Evolutionary conservation across 2,888 invertebrate species (phyloP).

Genomic region (Proisotoma minuta): DNA sequence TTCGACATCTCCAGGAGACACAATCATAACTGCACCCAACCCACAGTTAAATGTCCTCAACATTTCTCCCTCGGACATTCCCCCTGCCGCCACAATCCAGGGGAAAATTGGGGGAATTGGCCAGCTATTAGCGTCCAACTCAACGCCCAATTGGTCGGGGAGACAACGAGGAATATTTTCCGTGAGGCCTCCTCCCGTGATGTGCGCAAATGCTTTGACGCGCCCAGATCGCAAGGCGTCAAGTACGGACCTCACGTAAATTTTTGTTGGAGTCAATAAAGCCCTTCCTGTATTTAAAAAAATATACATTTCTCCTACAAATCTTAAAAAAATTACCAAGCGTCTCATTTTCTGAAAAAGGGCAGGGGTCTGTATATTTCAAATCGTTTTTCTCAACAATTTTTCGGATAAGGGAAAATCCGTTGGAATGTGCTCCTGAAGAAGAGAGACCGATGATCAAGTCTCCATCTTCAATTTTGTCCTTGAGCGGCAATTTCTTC

Average conservation of each 20-base stretch:
- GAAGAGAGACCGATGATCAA: conserved; percentile 80
- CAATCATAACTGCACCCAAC: conserved; percentile 78
- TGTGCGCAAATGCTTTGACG: conserved; percentile 85
- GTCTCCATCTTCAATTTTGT: conserved; percentile 68
- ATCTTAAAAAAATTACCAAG: too few relatives aligned
- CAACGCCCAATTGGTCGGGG: conserved; percentile 61
- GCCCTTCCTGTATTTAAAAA: conserved; percentile 78
- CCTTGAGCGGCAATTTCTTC: conserved; percentile 65
- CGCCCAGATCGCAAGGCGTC: conserved; percentile 65
- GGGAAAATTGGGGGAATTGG: conserved; percentile 73
- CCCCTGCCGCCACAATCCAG: conserved; percentile 75
- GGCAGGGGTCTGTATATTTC: conserved; percentile 64
- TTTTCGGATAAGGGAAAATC: conserved; percentile 82
- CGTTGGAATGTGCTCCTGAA: conserved; percentile 89
- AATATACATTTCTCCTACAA: too few relatives aligned
- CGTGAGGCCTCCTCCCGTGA: conserved; percentile 86
- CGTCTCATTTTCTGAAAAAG: conserved; percentile 60
- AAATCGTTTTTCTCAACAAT: conserved; percentile 65
- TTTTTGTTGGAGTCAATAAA: conserved; percentile 76
- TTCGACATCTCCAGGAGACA: conserved; percentile 59
- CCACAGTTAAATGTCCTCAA: conserved; percentile 93
- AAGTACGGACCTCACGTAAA: conserved; percentile 74
- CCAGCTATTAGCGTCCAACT: conserved; percentile 68
- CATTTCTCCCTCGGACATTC: conserved; percentile 71
- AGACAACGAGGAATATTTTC: conserved; percentile 85